Conservation (phyloP, 2,888 invertebrate species). For the Eupithecia subumbrata region DNA sequence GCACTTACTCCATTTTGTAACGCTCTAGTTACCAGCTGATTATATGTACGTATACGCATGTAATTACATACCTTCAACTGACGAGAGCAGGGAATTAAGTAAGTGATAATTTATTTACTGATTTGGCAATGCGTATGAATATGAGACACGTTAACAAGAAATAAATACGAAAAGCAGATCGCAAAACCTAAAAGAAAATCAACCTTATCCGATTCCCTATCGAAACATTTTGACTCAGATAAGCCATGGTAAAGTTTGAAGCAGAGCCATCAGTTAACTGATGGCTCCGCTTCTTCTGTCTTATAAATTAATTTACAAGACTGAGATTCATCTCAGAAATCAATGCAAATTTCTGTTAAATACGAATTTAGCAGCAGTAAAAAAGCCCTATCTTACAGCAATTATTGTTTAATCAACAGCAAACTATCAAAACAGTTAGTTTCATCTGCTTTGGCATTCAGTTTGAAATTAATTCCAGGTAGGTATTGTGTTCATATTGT, state of each 20-base stretch:
- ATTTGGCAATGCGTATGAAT: slow-evolving; percentile 28
- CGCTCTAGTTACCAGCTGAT: slow-evolving; percentile 61
- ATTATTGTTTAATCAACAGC: neutral
- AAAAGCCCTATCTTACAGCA: neutral
- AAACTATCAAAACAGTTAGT: neutral
- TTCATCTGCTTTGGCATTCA: neutral
- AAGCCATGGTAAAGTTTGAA: neutral
- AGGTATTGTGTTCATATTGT: neutral
- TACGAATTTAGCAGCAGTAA: neutral
- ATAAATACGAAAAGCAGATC: neutral
- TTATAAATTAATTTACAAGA: no score
- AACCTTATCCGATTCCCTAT: neutral
- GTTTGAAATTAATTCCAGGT: neutral
- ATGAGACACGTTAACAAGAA: neutral
- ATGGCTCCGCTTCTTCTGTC: no score
- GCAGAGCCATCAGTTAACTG: neutral
- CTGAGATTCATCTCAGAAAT: neutral
- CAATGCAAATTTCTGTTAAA: no score
- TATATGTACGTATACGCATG: slow-evolving; percentile 31
- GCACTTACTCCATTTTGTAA: slow-evolving; percentile 50
- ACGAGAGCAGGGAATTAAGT: slow-evolving; percentile 48
- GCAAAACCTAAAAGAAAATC: neutral
- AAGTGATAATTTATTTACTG: slow-evolving; percentile 45
- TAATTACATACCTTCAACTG: slow-evolving; percentile 55
- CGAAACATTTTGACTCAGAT: neutral